Base-by-base conservation (phyloP, 2,888 invertebrate genomes). In the Electrophaes corylata region DNA sequence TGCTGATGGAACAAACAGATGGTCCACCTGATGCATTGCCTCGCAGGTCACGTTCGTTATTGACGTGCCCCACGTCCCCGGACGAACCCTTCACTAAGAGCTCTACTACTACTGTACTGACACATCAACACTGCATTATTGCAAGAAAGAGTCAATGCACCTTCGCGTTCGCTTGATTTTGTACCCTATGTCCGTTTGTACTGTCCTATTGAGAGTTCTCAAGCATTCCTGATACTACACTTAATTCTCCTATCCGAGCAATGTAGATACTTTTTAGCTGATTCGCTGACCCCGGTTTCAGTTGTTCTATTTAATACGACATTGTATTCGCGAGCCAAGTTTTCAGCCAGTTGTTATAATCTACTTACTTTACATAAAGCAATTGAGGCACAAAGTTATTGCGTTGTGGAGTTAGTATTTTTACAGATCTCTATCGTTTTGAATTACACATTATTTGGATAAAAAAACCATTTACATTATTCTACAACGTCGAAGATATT, bases 281-380 rank as follows among this genome's bases (percentile, higher is more conserved):
- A 31, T 40, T 10, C 19, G 18, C 46, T 12, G 23, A n/a, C 14
- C 0, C 14, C 26, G 26, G 10, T 47, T 47, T 14, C 33, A 35
- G 20, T 35, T 35, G 12, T 19, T 6, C 5, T 47, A 35, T 35
- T 35, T 20, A 20, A 20, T 20, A 35, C 16, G 20, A 35, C 20
- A 46, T 33, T 23, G 39, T 48, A 16, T 39, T 39, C 16, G 6
- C 16, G 12, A 23, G 14, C 20, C 46, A 14, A 35, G 46, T 35
- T 20, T 18, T 19, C 12, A 33, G 19, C 8, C 12, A 33, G 19
- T 6, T 23, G 46, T n/a, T 19, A 20, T 40, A 19, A 19, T 19
- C 39, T 11, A 18, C 18, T 8, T 6, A 29, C 10, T 40, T 4
- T 20, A 11, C 18, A 12, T 11, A 39, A 19, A 3, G 18, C 18